Evolutionary conservation across 2,113 vertebrate genomes (phyloP), one percentile per base, ranked within the genome.

Genomic region (Antechinus stuartii): DNA sequence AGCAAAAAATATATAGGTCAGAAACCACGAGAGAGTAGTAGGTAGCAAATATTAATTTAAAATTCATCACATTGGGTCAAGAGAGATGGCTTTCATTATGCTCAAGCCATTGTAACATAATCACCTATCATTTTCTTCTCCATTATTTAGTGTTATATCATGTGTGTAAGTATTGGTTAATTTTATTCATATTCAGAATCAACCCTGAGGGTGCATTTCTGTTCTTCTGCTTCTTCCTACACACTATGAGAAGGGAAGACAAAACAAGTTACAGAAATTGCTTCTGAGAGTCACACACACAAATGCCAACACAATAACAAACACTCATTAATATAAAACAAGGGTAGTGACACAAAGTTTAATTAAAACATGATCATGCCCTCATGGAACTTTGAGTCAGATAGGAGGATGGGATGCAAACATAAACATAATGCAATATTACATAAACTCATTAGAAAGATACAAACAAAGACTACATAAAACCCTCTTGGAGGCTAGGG

Each of bases 11-110:
- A 16, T 30, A 16, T 30, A 9, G 0, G 4, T 19, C 5, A 0
- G 2, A 12, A 23, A 54, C 11, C 35, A 84, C 92, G 2, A 91
- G 92, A 61, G 8, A 3, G 0, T 6, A 54, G 92, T 14, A 12
- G 49, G 3, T 23, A 50, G 91, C 35, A 46, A 54, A 53, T 52
- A 16, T 14, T 0, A 0, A 19, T 49, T 52, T 4, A 91, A 8
- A 11, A 49, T 94, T 25, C 0, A 19, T 9, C 27, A 8, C 0
- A 0, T 9, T 35, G 16, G 50, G 42, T 9, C 0, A 54, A 92
- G 90, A 96, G 25, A 57, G 9, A n/a, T 46, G 90, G 0, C 19
- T 54, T 96, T 94, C 92, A 92, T 93, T 96, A 92, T 89, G 96
- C 8, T 52, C n/a, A 16, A 53, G 56, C 16, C 22, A 0, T 89